Evolutionary conservation across 1,140 invertebrate species (phyloP).

Genomic region (Leptestheria dahalacensis): DNA sequence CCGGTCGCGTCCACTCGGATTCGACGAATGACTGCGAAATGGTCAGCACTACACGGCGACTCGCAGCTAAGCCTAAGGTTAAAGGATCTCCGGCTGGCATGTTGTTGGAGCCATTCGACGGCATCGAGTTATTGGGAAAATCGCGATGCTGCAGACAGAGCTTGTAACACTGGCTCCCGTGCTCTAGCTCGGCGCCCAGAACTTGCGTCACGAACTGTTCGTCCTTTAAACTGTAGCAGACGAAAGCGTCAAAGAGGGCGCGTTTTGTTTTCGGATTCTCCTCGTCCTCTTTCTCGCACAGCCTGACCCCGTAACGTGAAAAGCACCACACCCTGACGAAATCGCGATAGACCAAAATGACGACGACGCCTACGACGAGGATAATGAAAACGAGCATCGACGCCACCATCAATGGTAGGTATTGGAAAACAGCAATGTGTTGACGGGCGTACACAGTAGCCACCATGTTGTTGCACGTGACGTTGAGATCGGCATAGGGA

Average conservation of each 20-base stretch:
- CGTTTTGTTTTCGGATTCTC: conserved; percentile 48
- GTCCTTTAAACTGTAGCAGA: conserved; percentile 83
- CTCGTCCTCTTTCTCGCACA: conserved; percentile 47
- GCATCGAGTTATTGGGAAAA: conserved; percentile 36
- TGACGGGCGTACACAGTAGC: conserved; percentile 54
- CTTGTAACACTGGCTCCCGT: conserved; percentile 55
- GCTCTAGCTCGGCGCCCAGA: conserved; percentile 67
- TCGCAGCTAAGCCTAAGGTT: conserved; percentile 32
- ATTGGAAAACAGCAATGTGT: conserved; percentile 64
- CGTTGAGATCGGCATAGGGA: conserved; percentile 53
- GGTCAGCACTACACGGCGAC: conserved; percentile 58
- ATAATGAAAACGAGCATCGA: conserved; percentile 51
- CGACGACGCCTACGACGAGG: conserved; percentile 50
- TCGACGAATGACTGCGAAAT: conserved; percentile 68
- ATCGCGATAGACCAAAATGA: conserved; percentile 65
- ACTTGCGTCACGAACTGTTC: conserved; percentile 74
- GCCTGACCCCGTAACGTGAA: conserved; percentile 53
- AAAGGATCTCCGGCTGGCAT: conserved; percentile 1
- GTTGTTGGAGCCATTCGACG: background rate
- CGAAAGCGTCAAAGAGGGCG: conserved; percentile 70
- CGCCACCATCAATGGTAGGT: conserved; percentile 64
- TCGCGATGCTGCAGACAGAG: conserved; percentile 75
- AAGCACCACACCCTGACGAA: conserved; percentile 56
- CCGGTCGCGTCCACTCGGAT: conserved; percentile 69
- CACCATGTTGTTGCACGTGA: conserved; percentile 56